A percentile compares a stretch with the other conserved stretches of the same genome.
Evolutionary conservation across 2,113 vertebrate genomes (phyloP).

Genomic region (Tricholaema leucomelas): DNA sequence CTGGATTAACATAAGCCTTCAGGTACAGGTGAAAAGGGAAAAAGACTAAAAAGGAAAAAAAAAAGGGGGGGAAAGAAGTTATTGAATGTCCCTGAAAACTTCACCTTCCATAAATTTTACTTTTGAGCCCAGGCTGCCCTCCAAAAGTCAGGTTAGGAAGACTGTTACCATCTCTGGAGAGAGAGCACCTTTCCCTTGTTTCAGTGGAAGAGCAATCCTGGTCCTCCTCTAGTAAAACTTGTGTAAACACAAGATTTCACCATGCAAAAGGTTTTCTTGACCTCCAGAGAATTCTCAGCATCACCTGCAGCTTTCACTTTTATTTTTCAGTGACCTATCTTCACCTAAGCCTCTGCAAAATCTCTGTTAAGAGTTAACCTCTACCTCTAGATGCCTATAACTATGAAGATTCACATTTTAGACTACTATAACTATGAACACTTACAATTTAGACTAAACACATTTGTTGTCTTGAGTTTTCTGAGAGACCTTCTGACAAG

Average conservation of each 20-base stretch:
- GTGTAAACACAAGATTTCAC: background rate
- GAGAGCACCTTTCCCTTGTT: background rate
- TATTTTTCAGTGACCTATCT: background rate
- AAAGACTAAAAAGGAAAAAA: background rate
- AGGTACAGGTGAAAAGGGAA: background rate
- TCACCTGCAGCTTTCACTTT: background rate
- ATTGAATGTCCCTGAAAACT: conserved; percentile 12
- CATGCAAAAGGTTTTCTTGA: background rate
- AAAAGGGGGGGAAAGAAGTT: background rate
- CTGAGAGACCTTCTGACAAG: no score
- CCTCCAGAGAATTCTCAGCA: background rate
- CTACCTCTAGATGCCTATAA: background rate
- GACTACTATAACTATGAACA: background rate
- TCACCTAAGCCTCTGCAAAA: conserved; percentile 29
- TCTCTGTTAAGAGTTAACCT: background rate
- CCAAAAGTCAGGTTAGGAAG: background rate
- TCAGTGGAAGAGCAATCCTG: background rate
- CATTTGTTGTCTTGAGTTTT: background rate
- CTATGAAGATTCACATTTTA: background rate
- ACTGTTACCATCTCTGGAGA: background rate
- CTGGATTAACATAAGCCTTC: conserved; percentile 33
- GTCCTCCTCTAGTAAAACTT: background rate
- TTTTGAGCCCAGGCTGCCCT: background rate
- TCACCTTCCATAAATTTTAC: background rate
- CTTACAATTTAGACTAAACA: background rate